Percentiles rank a stretch among this genome's conserved stretches.
Evolutionary conservation across 2,888 invertebrate genomes (phyloP).

Genomic region (Abrostola tripartita): DNA sequence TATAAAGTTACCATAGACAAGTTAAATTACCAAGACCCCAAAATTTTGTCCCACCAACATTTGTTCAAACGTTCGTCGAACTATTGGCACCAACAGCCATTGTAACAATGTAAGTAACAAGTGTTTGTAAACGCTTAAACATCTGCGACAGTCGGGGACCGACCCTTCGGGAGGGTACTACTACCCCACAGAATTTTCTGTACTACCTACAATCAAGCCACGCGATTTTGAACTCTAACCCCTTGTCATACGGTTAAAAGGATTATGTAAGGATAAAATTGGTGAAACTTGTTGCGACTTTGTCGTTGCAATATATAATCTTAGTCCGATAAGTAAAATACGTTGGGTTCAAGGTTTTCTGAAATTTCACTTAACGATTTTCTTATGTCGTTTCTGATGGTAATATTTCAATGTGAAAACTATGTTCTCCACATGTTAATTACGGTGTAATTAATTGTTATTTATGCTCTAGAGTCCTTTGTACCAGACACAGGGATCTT

Average conservation of each 20-base stretch:
- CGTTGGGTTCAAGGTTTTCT: conserved; percentile 35
- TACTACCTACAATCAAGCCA: conserved; percentile 1
- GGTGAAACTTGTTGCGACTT: conserved; percentile 54
- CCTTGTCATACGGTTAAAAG: conserved; percentile 1
- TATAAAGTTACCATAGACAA: background rate
- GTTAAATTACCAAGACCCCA: background rate
- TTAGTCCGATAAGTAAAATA: conserved; percentile 47
- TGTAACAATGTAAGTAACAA: conserved; percentile 66
- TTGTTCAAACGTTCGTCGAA: conserved; percentile 28
- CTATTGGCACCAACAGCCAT: conserved; percentile 30
- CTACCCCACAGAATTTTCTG: conserved; percentile 35
- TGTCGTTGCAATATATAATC: conserved; percentile 50
- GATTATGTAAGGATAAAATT: conserved; percentile 22
- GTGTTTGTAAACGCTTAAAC: conserved; percentile 67
- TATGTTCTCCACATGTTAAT: too few relatives aligned
- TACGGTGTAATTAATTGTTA: too few relatives aligned
- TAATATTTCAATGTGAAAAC: background rate
- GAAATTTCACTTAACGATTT: conserved; percentile 38
- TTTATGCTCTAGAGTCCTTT: too few relatives aligned
- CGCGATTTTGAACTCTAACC: conserved; percentile 31
- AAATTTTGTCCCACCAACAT: conserved; percentile 14
- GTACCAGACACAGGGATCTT: too few relatives aligned
- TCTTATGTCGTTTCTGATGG: background rate
- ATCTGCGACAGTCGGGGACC: conserved; percentile 67
- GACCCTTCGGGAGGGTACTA: conserved; percentile 58